These are phyloP conservation scores for Sebastes oblongus DNA, from an alignment of 2,797 vertebrate species.

Conservation along the genomic window DNA sequence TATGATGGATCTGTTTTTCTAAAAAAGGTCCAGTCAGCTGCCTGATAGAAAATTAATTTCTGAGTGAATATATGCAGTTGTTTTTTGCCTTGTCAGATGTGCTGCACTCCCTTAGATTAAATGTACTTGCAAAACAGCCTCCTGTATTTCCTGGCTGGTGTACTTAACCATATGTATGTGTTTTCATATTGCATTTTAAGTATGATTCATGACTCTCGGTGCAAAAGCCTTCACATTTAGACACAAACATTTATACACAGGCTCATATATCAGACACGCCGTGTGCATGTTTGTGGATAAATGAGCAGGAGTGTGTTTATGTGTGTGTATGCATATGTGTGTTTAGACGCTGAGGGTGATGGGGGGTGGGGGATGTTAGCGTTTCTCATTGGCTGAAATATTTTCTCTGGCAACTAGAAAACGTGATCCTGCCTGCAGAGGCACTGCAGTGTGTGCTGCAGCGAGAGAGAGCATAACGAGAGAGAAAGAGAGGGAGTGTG, in stretches of 20 bases:
- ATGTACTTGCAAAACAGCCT: conserved; percentile 35
- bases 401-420: conserved; percentile 80
- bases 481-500: conserved; percentile 54
- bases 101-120: conserved; percentile 29
- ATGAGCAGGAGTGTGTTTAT: conserved; percentile 7
- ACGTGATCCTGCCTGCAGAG: conserved; percentile 86
- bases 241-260: background rate
- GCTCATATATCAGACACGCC: conserved; percentile 17
- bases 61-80: conserved; percentile 30
- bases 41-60: conserved; percentile 20
- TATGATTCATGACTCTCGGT: conserved; percentile 40
- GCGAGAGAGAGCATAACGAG: conserved; percentile 63
- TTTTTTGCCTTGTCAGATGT: conserved; percentile 30
- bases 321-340: conserved; percentile 25
- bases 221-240: conserved; percentile 1
- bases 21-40: conserved; percentile 1
- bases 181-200: conserved; percentile 18
- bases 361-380: conserved; percentile 1
- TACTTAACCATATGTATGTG: conserved; percentile 13
- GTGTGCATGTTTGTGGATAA: conserved; percentile 19
- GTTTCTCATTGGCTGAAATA: conserved; percentile 77
- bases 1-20: conserved; percentile 28
- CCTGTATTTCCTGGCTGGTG: conserved; percentile 41
- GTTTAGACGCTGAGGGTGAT: background rate
- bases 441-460: conserved; percentile 86